Base-by-base conservation (phyloP, 2,888 invertebrate genomes). In the Acleris literana region DNA sequence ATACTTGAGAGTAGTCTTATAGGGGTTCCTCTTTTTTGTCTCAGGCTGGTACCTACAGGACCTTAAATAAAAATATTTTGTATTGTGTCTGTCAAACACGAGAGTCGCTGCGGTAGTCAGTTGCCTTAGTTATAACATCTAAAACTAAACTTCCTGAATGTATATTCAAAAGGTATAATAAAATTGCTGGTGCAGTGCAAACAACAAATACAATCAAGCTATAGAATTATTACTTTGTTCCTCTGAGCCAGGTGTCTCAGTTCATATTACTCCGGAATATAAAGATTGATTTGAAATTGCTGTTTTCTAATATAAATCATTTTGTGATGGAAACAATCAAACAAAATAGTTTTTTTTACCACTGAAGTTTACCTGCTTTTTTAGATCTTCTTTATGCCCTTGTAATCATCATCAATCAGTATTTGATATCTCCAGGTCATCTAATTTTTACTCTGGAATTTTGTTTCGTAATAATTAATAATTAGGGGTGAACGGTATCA, bases 391-490 rank as follows among this genome's bases (percentile, higher is more conserved):
- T 1, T 25, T 6, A 29, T 2, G 7, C 29, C 29, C 29, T 29
- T 29, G 1, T 9, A 29, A 29, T 9, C 29, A n/a, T n/a, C n/a
- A n/a, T n/a, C n/a, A n/a, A n/a, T n/a, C n/a, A n/a, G n/a, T 46
- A 48, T 58, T 61, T 57, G 69, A 65, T 65, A 70, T 68, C 69
- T 60, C 59, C 48, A 68, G 61, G 61, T 66, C 59, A 68, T 69
- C 59, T 71, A 70, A 75, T 75, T 76, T 80, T 80, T 76, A 76
- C 74, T 72, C 72, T 69, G 71, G 71, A 73, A 71, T 84, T 83
- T 76, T 86, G 80, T 85, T 86, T 86, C 85, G 77, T 78, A 73
- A 81, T 86, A 86, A 88, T 87, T 87, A 86, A n/a, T n/a, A n/a
- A n/a, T n/a, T n/a, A n/a, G n/a, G n/a, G n/a, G n/a, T n/a, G n/a